Percentiles rank a stretch among this genome's conserved stretches.
These are phyloP conservation scores for Hypomecis atomaria DNA, from an alignment of 2,888 invertebrate species.

Conservation along the genomic window DNA sequence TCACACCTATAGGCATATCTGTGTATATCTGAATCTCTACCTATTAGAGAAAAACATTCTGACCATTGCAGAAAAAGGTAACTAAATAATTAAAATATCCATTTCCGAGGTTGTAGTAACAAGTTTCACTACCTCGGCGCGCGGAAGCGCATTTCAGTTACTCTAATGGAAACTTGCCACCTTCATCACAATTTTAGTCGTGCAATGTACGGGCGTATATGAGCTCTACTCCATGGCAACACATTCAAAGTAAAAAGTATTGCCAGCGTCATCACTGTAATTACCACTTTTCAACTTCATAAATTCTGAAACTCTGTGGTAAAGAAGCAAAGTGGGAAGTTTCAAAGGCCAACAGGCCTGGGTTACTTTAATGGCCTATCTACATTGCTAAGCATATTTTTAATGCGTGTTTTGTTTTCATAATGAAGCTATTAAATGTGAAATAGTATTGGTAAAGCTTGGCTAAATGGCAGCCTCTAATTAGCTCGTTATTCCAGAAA, in stretches of 20 bases:
- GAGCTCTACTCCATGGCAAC: no score
- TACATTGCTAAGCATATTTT: slow-evolving; percentile 6
- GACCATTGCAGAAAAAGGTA: no score
- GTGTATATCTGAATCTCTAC: no score
- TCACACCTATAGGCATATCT: no score
- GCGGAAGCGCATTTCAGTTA: no score
- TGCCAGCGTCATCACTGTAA: slow-evolving; percentile 17
- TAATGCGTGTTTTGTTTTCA: slow-evolving; percentile 9
- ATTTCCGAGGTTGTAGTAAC: no score
- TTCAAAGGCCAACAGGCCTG: slow-evolving; percentile 16
- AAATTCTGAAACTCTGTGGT: slow-evolving; percentile 15
- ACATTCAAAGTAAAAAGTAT: slow-evolving; percentile 8
- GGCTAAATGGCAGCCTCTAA: slow-evolving; percentile 20
- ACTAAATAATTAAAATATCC: no score
- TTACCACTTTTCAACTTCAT: slow-evolving; percentile 20
- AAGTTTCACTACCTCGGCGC: no score
- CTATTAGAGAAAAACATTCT: no score
- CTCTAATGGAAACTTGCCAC: no score
- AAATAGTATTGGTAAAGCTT: slow-evolving; percentile 9
- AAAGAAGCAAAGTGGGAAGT: slow-evolving; percentile 5
- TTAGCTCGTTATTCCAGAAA: slow-evolving; percentile 25
- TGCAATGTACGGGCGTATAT: no score
- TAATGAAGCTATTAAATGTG: slow-evolving; percentile 19
- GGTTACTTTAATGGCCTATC: slow-evolving; percentile 9
- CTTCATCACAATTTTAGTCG: no score